Conservation (phyloP, 1,140 invertebrate genomes). For the Drosophila kanapiae region DNA sequence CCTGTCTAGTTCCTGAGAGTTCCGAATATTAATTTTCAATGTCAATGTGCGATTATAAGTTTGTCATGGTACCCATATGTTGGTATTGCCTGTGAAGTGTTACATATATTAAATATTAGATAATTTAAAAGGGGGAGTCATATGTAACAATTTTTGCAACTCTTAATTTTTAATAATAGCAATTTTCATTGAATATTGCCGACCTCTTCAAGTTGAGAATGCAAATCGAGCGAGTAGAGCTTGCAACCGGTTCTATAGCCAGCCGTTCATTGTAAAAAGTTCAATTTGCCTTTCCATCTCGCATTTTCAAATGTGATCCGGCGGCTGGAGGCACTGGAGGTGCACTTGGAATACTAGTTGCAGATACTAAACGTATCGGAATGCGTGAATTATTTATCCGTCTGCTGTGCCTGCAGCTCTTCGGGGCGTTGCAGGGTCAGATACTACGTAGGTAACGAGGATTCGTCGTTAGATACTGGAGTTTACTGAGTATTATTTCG, state of each 20-base stretch:
- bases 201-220: conserved; percentile 21
- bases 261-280: neutral
- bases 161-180: neutral
- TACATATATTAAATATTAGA: neutral
- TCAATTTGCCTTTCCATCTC: conserved; percentile 3
- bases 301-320: conserved; percentile 18
- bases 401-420: conserved; percentile 11
- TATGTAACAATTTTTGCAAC: neutral
- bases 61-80: too few relatives aligned
- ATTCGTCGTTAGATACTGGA: too few relatives aligned
- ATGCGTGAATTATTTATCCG: conserved; percentile 28
- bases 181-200: conserved; percentile 11
- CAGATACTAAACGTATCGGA: neutral
- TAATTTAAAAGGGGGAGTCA: neutral
- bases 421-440: conserved; percentile 8
- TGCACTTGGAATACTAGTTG: conserved; percentile 11
- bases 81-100: neutral
- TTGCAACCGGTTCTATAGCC: conserved; percentile 27
- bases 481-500: neutral
- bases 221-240: conserved; percentile 17
- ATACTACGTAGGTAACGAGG: conserved; percentile 46
- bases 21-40: neutral
- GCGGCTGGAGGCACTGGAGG: conserved; percentile 18
- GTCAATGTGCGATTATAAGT: neutral
- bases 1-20: neutral